Conservation (phyloP, 2,888 invertebrate species). For the Kuschelorhynchus macadamiae region DNA sequence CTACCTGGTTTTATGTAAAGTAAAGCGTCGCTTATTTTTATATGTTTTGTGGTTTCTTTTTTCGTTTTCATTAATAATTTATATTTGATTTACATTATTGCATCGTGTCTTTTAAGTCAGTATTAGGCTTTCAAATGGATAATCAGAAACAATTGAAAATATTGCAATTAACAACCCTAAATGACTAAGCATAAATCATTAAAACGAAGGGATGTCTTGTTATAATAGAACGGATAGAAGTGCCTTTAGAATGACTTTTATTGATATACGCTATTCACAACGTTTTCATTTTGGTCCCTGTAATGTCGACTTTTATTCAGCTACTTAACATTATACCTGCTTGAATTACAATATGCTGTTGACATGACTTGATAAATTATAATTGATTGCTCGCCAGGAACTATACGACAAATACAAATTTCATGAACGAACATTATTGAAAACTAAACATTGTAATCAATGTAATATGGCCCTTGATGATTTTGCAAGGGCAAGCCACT, state of each 20-base stretch:
- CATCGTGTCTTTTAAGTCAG: no score
- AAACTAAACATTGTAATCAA: slow-evolving; percentile 57
- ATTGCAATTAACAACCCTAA: no score
- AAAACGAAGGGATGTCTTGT: neutral
- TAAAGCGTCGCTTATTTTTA: no score
- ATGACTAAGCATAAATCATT: no score
- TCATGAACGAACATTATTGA: slow-evolving; percentile 57
- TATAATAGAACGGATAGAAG: slow-evolving; percentile 2
- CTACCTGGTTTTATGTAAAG: no score
- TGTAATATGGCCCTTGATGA: slow-evolving; percentile 55
- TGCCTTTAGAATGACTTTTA: neutral
- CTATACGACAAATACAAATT: slow-evolving; percentile 57
- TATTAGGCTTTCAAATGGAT: no score
- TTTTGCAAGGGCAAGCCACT: slow-evolving; percentile 56
- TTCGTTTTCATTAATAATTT: no score
- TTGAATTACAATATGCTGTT: slow-evolving; percentile 56
- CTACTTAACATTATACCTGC: slow-evolving; percentile 59
- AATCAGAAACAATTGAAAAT: no score
- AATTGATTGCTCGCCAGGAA: slow-evolving; percentile 58
- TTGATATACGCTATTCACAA: slow-evolving; percentile 18
- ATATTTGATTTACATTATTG: no score
- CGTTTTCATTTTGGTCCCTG: neutral
- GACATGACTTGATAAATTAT: slow-evolving; percentile 60
- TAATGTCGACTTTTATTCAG: slow-evolving; percentile 35
- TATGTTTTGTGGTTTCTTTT: no score